Evolutionary conservation across 2,888 invertebrate genomes (phyloP).

Genomic region (Dryococelus australis): DNA sequence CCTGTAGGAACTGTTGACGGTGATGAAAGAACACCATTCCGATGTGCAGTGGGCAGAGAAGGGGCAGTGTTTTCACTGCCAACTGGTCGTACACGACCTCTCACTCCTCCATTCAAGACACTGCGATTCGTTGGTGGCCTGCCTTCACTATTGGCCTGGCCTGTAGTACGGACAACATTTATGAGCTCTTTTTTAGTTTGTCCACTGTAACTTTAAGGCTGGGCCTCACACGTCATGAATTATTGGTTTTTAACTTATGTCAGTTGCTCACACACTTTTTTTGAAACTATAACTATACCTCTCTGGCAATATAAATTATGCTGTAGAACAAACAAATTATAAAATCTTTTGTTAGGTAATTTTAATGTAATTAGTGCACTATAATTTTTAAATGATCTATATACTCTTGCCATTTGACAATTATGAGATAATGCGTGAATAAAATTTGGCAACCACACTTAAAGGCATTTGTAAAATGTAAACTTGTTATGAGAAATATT

Average conservation of each 20-base stretch:
- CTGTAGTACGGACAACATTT: conserved; percentile 46
- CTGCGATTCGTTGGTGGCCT: conserved; percentile 59
- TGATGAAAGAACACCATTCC: conserved; percentile 40
- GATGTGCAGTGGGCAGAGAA: conserved; percentile 37
- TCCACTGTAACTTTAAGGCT: background rate
- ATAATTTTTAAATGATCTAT: no score
- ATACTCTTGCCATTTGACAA: no score
- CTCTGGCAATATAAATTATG: no score
- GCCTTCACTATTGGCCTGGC: conserved; percentile 54
- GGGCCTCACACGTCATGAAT: no score
- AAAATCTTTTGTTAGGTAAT: background rate
- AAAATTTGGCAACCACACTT: no score
- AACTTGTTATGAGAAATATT: no score
- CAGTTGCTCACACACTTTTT: no score
- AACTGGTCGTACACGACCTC: conserved; percentile 71
- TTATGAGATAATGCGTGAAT: no score
- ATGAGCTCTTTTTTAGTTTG: background rate
- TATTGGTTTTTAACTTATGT: no score
- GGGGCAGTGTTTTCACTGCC: conserved; percentile 62
- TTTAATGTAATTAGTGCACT: background rate
- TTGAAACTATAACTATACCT: no score
- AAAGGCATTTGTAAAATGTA: no score
- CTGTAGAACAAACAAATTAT: no score
- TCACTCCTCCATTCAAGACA: conserved; percentile 74
- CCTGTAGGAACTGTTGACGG: conserved; percentile 50